Conservation (phyloP, 2,797 vertebrate species). For the Salmo trutta region DNA sequence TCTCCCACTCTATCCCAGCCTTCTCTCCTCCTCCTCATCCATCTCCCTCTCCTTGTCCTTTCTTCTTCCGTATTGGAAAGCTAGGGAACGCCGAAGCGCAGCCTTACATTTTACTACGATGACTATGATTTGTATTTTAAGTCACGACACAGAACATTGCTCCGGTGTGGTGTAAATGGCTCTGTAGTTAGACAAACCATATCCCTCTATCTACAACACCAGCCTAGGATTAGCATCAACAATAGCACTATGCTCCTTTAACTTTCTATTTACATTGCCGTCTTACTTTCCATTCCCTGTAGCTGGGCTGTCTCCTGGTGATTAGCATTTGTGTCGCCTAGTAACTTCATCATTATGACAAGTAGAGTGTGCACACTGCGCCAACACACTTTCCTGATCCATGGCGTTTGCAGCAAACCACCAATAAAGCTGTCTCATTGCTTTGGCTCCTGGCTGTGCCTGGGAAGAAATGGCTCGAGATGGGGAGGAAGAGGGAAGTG, state of each 20-base stretch:
- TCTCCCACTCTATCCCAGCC: background rate
- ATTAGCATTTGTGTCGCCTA: slow-evolving; percentile 52
- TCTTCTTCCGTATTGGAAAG: background rate
- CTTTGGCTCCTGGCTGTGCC: background rate
- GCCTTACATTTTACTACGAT: background rate
- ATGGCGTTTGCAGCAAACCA: background rate
- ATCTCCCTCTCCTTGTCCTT: background rate
- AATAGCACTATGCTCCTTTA: slow-evolving; percentile 36
- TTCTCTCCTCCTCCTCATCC: background rate
- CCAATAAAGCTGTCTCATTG: slow-evolving; percentile 1
- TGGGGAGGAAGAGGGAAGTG: background rate
- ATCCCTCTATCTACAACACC: background rate
- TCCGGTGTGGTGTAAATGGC: background rate
- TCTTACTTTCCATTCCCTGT: background rate
- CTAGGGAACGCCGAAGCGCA: slow-evolving; percentile 1
- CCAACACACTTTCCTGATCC: background rate
- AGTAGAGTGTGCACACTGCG: slow-evolving; percentile 15
- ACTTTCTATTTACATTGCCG: slow-evolving; percentile 40
- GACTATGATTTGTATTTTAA: background rate
- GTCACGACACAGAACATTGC: background rate
- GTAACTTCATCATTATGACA: slow-evolving; percentile 44
- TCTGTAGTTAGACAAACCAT: background rate
- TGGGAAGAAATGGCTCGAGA: background rate
- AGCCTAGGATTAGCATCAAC: background rate
- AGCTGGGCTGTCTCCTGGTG: slow-evolving; percentile 26